Base-by-base conservation (phyloP, 1,140 invertebrate genomes). In the Nebria ingens region DNA sequence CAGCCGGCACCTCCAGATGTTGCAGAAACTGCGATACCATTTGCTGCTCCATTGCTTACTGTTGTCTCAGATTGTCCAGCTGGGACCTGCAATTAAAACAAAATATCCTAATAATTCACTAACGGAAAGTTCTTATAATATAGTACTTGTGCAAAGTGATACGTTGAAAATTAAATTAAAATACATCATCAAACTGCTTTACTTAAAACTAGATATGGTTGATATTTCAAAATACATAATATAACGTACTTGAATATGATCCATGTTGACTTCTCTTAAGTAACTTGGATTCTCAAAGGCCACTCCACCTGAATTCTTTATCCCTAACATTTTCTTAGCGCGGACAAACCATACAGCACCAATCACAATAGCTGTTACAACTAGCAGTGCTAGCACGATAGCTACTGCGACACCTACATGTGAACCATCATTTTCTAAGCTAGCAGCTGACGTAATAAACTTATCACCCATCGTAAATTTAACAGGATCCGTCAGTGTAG, bases 251-350 rank as follows among this genome's bases (percentile, higher is more conserved):
- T 85, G 78, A 55, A 81, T 76, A 62, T 81, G 79, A 61, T 87
- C 85, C 70, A 83, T 79, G 68, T 83, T 83, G 29, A 85, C 76
- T 65, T 86, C 87, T 57, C 86, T 76, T 53, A 89, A 76, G 68
- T 91, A 91, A 62, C 85, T 88, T 0, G 87, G 87, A 73, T 91
- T 91, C 67, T 89, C 87, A 67, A 91, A 91, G 2, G 87, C 86
- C 51, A 90, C 85, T 19, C 85, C 85, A 52, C 80, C 79, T 58
- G 77, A 74, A 19, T 76, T 72, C 57, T 79, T 79, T 17, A 77
- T 62, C 53, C 73, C 72, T 22, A 79, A 73, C 64, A 77, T 69
- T 51, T 79, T 81, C 63, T 76, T 79, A 23, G 79, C 79, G 54
- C 83, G 76, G 59, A 85, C 76, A 62, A 86, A 82, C 67, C 85